Conservation (phyloP, 2,797 vertebrate genomes). For the Distichodus sexfasciatus region DNA sequence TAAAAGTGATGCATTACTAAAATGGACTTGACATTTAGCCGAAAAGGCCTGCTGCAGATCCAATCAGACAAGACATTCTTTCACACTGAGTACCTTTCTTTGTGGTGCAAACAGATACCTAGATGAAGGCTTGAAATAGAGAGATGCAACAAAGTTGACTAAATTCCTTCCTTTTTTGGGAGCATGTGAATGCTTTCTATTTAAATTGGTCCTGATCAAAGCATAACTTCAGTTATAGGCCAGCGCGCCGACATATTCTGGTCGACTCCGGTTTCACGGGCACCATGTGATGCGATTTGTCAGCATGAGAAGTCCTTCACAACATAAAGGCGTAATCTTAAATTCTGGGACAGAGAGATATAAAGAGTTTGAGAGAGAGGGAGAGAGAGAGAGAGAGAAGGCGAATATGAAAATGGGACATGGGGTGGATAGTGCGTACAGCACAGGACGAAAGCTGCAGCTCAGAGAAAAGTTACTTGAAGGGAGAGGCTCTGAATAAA, state of each 20-base stretch:
- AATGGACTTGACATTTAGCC: conserved; percentile 39
- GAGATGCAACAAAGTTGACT: neutral
- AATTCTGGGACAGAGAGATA: too few species aligned
- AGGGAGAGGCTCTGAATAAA: neutral
- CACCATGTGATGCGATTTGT: neutral
- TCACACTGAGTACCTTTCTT: neutral
- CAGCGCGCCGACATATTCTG: neutral
- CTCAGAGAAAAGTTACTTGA: neutral
- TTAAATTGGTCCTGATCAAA: conserved; percentile 6
- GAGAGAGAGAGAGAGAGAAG: neutral
- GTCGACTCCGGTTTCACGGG: conserved; percentile 9
- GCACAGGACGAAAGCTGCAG: too few species aligned
- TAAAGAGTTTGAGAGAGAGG: neutral
- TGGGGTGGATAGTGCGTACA: neutral
- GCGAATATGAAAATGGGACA: neutral
- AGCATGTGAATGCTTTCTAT: neutral
- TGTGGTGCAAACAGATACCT: neutral
- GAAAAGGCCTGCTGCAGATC: conserved; percentile 22
- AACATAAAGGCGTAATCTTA: neutral
- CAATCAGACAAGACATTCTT: conserved; percentile 28
- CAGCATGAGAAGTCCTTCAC: neutral
- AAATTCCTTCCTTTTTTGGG: neutral
- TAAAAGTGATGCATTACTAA: conserved; percentile 19
- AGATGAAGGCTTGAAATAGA: neutral
- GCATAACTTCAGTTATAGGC: neutral